Base-by-base conservation (phyloP, 2,113 vertebrate genomes). In the Ascaphus truei region DNA sequence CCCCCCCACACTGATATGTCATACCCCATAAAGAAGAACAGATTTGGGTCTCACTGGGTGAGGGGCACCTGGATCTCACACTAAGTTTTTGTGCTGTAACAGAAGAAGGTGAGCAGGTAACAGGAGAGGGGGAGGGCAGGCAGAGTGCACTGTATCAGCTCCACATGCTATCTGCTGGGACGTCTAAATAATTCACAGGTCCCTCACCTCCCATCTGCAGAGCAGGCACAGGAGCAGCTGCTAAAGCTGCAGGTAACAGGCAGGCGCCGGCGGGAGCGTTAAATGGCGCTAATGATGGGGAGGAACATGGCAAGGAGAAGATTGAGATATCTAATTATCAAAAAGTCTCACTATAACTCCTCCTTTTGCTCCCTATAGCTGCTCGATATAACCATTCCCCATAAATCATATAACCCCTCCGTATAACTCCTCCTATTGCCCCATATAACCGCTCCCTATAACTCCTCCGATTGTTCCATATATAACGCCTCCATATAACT, bases 111-210 rank as follows among this genome's bases (percentile, higher is more conserved):
- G 56, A 39, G 31, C 23, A 60, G 56, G 66, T 69, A 69, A 69
- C 55, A 50, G 56, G 66, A 69, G 66, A 69, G 65, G n/a, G 66
- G 66, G 43, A 56, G 66, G 25, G 56, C 66, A 69, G 56, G 51
- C 47, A 69, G 56, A 69, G 66, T 69, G 66, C 66, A 69, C 31
- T 56, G 56, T 69, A 69, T 69, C 66, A 69, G 56, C 56, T 69
- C 66, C 47, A 69, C 66, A 69, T 69, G 39, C 66, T 69, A 69
- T 69, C 66, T 69, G 41, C 48, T 69, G 56, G 66, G 66, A 69
- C 51, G 51, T 31, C 56, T 69, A 69, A 69, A 69, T 69, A 69
- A 69, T 69, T 69, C 27, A 69, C 56, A 30, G 25, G 60, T 69
- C 56, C 66, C 47, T 68, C 66, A 68, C 66, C 55, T 68, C 43